A percentile compares a stretch with the other conserved stretches of the same genome.
Evolutionary conservation across 2,797 vertebrate species (phyloP).

Genomic region (Hoplostethus mediterraneus): DNA sequence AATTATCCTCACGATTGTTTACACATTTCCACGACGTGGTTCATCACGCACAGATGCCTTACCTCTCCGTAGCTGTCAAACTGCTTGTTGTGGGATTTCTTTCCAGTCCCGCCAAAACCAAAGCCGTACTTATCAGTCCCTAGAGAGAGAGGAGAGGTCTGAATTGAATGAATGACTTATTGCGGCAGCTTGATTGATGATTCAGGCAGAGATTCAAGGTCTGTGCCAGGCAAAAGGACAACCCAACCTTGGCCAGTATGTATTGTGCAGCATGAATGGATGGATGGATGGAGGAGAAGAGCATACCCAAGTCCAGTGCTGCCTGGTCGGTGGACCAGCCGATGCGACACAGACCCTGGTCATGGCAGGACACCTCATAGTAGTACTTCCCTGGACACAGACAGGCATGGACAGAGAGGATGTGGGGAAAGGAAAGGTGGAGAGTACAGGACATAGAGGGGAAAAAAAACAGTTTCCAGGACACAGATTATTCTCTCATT

Average conservation of each 20-base stretch:
- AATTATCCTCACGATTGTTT: neutral
- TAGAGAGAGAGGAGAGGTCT: constrained; percentile 29
- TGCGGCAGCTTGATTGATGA: neutral
- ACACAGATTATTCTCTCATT: neutral
- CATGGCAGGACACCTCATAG: constrained; percentile 95
- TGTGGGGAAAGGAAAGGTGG: neutral
- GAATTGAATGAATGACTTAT: neutral
- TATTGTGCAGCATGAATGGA: neutral
- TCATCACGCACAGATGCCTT: constrained; percentile 20
- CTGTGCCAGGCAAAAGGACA: neutral
- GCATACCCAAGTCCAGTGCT: constrained; percentile 92
- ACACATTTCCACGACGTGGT: neutral
- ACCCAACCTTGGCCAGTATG: neutral
- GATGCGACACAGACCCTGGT: constrained; percentile 95
- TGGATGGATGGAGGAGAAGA: neutral
- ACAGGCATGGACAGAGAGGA: neutral
- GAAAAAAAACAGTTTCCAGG: neutral
- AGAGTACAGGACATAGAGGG: neutral
- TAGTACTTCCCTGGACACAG: constrained; percentile 89
- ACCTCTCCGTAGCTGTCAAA: constrained; percentile 99
- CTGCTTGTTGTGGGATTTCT: constrained; percentile 98
- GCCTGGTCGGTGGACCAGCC: constrained; percentile 96
- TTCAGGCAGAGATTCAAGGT: neutral
- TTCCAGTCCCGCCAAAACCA: constrained; percentile 98
- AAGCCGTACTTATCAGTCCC: constrained; percentile 97